phyloP scores from a whole-genome alignment of 1,140 invertebrate species.

The Heliothis virescens region DNA sequence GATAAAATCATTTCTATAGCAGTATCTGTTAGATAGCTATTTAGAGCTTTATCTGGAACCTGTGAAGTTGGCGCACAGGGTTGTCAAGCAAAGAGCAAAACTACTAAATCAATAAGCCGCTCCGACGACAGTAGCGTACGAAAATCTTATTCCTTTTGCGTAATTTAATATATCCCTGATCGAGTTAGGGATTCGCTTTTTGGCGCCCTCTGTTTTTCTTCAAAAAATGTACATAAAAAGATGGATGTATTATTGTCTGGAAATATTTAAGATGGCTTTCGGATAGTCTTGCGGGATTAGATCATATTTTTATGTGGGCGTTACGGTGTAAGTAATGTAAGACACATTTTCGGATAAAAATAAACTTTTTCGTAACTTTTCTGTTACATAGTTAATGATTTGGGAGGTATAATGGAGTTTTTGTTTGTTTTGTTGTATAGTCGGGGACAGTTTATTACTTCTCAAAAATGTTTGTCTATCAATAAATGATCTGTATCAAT shows the following conservation, averaged over 20 bases:
- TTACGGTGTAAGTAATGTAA: not conserved
- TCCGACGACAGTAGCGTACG: not conserved
- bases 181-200: slow-evolving; percentile 24
- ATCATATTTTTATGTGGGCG: not conserved
- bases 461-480: no score
- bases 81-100: slow-evolving; percentile 14
- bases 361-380: no score
- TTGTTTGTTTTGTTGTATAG: no score
- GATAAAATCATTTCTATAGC: no score
- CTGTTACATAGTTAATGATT: no score
- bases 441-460: no score
- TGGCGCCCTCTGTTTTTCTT: slow-evolving; percentile 33
- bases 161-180: slow-evolving; percentile 39
- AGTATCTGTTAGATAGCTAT: no score
- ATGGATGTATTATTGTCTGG: not conserved
- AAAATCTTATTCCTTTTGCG: slow-evolving; percentile 32
- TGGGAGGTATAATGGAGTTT: no score
- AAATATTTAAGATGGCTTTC: not conserved
- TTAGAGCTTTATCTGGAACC: no score
- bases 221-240: not conserved
- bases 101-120: slow-evolving; percentile 31
- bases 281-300: not conserved
- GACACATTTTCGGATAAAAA: not conserved
- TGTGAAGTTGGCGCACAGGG: not conserved
- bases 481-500: no score